These are phyloP conservation scores for Rhipidura dahli DNA, from an alignment of 2,113 vertebrate species.

Conservation along the genomic window DNA sequence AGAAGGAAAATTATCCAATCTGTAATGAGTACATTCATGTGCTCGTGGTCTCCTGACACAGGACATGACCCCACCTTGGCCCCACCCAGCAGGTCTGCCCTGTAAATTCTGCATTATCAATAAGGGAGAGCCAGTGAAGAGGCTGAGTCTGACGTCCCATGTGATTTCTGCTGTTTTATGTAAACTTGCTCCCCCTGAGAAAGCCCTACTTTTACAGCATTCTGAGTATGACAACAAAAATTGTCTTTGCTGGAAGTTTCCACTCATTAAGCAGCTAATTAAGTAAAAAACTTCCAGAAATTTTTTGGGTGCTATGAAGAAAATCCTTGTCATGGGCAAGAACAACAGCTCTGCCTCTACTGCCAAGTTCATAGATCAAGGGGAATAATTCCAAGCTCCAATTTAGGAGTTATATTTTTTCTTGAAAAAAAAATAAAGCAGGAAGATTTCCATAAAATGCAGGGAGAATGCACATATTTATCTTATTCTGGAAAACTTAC, in stretches of 20 bases:
- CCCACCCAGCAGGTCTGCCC: neutral
- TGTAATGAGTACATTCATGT: neutral
- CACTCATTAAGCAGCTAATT: neutral
- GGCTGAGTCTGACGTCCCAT: neutral
- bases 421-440: neutral
- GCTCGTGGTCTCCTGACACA: neutral
- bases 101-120: neutral
- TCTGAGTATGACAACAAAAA: neutral
- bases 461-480: neutral
- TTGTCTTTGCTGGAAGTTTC: neutral
- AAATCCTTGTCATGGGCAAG: neutral
- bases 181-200: neutral
- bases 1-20: neutral
- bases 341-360: neutral
- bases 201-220: neutral
- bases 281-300: neutral
- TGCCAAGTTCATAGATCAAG: neutral
- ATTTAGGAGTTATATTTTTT: neutral
- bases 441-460: neutral
- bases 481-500: constrained; percentile 10
- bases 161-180: neutral
- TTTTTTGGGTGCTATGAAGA: neutral
- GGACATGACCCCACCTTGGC: neutral
- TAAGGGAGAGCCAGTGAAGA: neutral
- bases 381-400: neutral